These are phyloP conservation scores for Melipona bicolor DNA, from an alignment of 2,888 invertebrate genomes.

Conservation along the genomic window DNA sequence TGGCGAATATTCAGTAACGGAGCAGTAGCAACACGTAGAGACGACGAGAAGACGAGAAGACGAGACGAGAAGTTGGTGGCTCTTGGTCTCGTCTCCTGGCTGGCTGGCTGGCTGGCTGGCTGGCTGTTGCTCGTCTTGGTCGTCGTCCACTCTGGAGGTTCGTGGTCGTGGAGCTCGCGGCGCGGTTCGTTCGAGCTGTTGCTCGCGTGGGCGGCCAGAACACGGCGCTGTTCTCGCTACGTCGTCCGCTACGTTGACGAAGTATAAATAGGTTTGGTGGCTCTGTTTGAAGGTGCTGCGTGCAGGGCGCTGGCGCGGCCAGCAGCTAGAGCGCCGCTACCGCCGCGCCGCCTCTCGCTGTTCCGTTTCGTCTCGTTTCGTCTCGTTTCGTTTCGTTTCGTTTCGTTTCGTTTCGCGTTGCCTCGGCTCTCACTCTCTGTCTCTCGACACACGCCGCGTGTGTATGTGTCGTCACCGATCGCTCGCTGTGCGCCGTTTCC, in stretches of 20 bases:
- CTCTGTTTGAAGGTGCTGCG: slow-evolving; percentile 56
- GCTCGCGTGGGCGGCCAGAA: slow-evolving; percentile 62
- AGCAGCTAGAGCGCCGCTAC: slow-evolving; percentile 48
- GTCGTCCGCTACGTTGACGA: slow-evolving; percentile 69
- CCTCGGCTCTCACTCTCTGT: no score
- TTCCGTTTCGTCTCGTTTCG: slow-evolving; percentile 11
- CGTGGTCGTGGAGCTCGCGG: slow-evolving; percentile 6
- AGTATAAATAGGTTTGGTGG: slow-evolving; percentile 74
- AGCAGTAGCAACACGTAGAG: slow-evolving; percentile 2
- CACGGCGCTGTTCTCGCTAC: slow-evolving; percentile 63
- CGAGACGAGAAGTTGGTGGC: not conserved
- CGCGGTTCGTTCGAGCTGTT: slow-evolving; percentile 49
- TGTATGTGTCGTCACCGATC: no score
- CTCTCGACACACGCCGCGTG: no score
- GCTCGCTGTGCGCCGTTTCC: no score
- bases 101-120: no score
- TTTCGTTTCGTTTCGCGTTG: no score
- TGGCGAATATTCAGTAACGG: slow-evolving; percentile 6
- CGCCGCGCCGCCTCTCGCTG: slow-evolving; percentile 55
- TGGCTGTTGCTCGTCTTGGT: slow-evolving; percentile 1
- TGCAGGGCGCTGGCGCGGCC: slow-evolving; percentile 62
- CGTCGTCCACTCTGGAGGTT: slow-evolving; percentile 15
- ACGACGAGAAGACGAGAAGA: not conserved
- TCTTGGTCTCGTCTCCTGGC: no score
- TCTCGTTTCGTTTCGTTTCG: no score